Percentiles rank a stretch among this genome's conserved stretches.
Conservation (phyloP, 2,888 invertebrate genomes). For the Noctua comes region DNA sequence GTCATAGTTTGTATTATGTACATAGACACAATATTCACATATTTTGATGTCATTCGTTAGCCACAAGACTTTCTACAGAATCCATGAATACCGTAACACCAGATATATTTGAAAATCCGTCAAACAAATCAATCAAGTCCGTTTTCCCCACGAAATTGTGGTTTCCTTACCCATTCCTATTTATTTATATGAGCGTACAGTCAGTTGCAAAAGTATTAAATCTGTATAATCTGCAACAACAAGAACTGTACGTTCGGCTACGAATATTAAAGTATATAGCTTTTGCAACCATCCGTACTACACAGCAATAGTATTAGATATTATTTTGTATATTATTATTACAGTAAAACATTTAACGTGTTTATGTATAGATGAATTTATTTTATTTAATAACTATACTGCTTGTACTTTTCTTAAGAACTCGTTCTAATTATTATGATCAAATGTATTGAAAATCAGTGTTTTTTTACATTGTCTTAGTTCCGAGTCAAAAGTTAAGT, state of each 20-base stretch:
- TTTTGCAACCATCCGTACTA: conserved; percentile 50
- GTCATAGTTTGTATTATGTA: conserved; percentile 55
- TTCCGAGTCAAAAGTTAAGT: conserved; percentile 53
- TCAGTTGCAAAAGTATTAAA: conserved; percentile 47
- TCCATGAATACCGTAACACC: conserved; percentile 4
- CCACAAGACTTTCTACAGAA: conserved; percentile 14
- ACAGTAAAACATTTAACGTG: conserved; percentile 52
- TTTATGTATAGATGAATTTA: conserved; percentile 36
- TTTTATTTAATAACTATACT: conserved; percentile 33
- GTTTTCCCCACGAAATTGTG: conserved; percentile 13
- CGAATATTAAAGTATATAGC: conserved; percentile 3
- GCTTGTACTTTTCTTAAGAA: conserved; percentile 51
- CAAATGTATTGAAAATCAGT: conserved; percentile 52
- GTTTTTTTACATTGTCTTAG: conserved; percentile 52
- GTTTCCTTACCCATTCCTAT: conserved; percentile 24
- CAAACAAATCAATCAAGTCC: conserved; percentile 33
- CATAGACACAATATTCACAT: conserved; percentile 37
- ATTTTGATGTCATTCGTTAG: conserved; percentile 8
- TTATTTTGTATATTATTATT: conserved; percentile 21
- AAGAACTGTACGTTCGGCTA: conserved; percentile 18
- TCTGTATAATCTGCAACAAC: conserved; percentile 24
- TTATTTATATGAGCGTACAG: conserved; percentile 34
- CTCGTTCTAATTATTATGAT: conserved; percentile 35
- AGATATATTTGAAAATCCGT: conserved; percentile 7
- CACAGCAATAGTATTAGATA: conserved; percentile 32